Conservation (phyloP, 1,140 invertebrate genomes). For the Protaetia brevitarsis region DNA sequence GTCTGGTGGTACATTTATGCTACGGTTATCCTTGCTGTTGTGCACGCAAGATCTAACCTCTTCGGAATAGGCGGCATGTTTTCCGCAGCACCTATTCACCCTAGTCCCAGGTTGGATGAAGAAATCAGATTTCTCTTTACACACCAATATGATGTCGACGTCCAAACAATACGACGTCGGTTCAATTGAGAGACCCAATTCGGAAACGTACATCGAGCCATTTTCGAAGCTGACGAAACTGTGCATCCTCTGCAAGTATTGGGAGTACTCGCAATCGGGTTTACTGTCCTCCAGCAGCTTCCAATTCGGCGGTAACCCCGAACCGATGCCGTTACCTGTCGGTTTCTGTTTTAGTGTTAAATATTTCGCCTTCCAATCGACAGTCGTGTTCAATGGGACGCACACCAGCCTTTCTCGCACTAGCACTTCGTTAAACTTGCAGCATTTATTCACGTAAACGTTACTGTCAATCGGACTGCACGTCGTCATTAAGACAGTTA, state of each 20-base stretch:
- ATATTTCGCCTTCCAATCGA: constrained; percentile 21
- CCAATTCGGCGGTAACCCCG: constrained; percentile 20
- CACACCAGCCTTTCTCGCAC: constrained; percentile 6
- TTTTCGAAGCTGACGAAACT: constrained; percentile 31
- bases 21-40: constrained; percentile 42
- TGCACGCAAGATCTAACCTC: constrained; percentile 47
- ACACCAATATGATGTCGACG: constrained; percentile 28
- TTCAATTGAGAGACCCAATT: constrained; percentile 21
- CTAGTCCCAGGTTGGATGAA: constrained; percentile 29
- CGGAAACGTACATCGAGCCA: constrained; percentile 30
- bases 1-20: constrained; percentile 47
- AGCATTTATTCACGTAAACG: constrained; percentile 25
- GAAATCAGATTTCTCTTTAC: constrained; percentile 25
- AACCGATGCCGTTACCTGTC: not conserved
- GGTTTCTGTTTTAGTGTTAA: not conserved
- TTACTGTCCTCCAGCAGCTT: not conserved
- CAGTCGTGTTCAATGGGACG: not conserved
- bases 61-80: constrained; percentile 55
- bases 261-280: constrained; percentile 24
- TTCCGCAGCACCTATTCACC: constrained; percentile 57
- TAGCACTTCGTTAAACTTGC: constrained; percentile 3
- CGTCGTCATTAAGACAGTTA: constrained; percentile 5
- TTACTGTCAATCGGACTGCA: constrained; percentile 12
- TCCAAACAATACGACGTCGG: constrained; percentile 32
- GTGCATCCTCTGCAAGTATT: constrained; percentile 17